Evolutionary conservation across 1,140 invertebrate genomes (phyloP), one percentile per base, ranked within the genome.

Genomic region (Acyrthosiphon pisum): DNA sequence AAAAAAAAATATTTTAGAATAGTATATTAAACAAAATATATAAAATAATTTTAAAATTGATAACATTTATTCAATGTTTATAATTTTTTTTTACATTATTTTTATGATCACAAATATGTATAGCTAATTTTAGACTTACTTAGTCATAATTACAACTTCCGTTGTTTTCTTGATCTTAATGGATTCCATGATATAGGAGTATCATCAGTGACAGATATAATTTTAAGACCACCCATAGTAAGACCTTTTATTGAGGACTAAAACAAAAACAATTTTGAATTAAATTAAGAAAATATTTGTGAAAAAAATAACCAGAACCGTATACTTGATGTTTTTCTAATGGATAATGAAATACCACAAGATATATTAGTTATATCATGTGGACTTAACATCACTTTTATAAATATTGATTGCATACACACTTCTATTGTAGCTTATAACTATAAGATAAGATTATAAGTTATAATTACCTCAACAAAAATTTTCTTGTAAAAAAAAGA

Each of bases 201-300:
- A 94, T 95, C 96, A 95, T 99, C 99, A 14, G 98, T 99, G 37
- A 99, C 96, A 26, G 98, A 99, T 37, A 99, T 96, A 93, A 99
- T 97, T 93, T 98, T 96, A 35, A 99, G 94, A 18, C 98, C 98
- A 91, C 97, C 97, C 97, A 99, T 97, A 95, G 98, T 96, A 30
- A 99, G 95, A 11, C 98, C 99, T 96, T 99, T 99, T 60, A 99
- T 97, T n/a, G 98, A 97, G 93, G 98, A 97, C 98, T 98, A 95
- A 93, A 96, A 96, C 94, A 94, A 1, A 88, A 88, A 4, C 9
- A 44, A 44, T 41, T 11, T 41, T 41, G 8, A 7, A 41, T 2
- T 2, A 41, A 83, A n/a, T 83, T 37, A 53, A 7, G 2, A 81
- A 35, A 20, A 76, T 35, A 81, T 37, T 22, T 37, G 22, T 7